Evolutionary conservation across 2,888 invertebrate species (phyloP), one percentile per base, ranked within the genome.

Genomic region (Hydraecia micacea): DNA sequence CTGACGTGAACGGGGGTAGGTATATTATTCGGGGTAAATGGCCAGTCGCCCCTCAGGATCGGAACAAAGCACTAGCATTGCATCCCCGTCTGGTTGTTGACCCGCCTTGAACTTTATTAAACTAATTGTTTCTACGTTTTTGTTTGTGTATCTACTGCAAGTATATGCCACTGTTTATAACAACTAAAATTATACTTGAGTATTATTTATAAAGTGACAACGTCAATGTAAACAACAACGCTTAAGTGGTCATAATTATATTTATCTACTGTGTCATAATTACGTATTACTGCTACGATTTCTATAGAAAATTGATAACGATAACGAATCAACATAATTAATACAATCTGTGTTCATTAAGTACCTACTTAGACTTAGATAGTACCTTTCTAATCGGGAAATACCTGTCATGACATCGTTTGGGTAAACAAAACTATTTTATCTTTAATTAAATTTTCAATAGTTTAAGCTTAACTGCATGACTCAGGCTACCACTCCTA

Each of bases 31-130:
- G 93, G 92, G 95, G 95, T 95, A 95, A 95, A 95, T 88, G 95
- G 91, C 94, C 94, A 90, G 90, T 75, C 87, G 85, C 79, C 79
- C 77, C 75, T 71, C 88, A 88, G 89, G 88, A 88, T 87, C 83
- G 86, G 92, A 93, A 95, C 95, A 95, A 95, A 95, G 95, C 90
- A 86, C 87, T 90, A 86, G 83, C 86, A 87, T 86, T 91, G 90
- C 91, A 91, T 91, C 93, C 92, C 91, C 76, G 95, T 95, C 96
- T 95, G 96, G 96, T 91, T 94, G 91, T 95, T 95, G 95, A 96
- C 95, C 95, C 75, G 87, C 75, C 82, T 74, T 84, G 82, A 87
- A 87, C 85, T 89, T 79, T 78, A 83, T 83, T 82, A 73, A 75
- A 82, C 55, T 84, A 75, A 77, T 80, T 79, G 71, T 73, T 71